Conservation (phyloP, 2,113 vertebrate species). For the Phoxinus phoxinus region DNA sequence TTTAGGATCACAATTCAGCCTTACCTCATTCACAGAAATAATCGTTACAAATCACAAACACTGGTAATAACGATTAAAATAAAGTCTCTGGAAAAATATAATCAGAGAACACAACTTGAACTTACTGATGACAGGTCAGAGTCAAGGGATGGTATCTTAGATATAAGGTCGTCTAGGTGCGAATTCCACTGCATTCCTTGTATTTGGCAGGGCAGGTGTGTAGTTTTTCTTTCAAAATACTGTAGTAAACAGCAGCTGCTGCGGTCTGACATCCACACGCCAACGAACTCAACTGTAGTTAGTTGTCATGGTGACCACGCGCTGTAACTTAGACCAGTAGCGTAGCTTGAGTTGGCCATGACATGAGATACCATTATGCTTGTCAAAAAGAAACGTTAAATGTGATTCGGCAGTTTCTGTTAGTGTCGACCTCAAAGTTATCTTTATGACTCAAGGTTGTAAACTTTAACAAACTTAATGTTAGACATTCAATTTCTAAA, state of each 20-base stretch:
- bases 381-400: too few species aligned
- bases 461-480: too few species aligned
- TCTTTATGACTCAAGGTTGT: too few species aligned
- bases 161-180: slow-evolving; percentile 73
- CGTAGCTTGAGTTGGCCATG: too few species aligned
- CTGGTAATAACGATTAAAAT: not conserved
- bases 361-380: too few species aligned
- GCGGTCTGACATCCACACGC: not conserved
- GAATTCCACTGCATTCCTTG: slow-evolving; percentile 58
- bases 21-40: not conserved
- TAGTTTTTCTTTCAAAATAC: not conserved
- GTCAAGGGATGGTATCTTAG: slow-evolving; percentile 78
- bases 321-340: not conserved
- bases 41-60: too few species aligned
- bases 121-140: slow-evolving; percentile 70
- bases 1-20: not conserved
- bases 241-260: not conserved
- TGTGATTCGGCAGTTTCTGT: too few species aligned
- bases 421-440: too few species aligned
- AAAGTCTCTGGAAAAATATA: not conserved
- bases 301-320: not conserved
- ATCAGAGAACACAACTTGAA: not conserved
- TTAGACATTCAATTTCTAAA: too few species aligned
- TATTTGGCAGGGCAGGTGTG: not conserved
- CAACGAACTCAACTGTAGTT: not conserved